Evolutionary conservation across 2,888 invertebrate genomes (phyloP), one percentile per base, ranked within the genome.

Genomic region (Melolontha melolontha): DNA sequence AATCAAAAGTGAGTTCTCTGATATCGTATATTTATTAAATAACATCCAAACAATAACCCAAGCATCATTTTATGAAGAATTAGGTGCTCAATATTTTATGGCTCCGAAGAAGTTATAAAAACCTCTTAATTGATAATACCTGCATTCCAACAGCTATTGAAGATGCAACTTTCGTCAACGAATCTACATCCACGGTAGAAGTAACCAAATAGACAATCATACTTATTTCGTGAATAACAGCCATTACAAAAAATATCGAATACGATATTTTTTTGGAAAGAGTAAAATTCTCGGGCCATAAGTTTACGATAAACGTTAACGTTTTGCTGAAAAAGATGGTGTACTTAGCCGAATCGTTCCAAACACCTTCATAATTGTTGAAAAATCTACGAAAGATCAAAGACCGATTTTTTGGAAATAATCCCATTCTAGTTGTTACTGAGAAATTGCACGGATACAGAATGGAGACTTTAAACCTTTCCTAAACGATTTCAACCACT

Each of bases 281-380:
- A 12, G 6, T 12, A 14, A 22, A 22, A 4, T 22, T 22, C 42
- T 59, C 50, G 1, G 59, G 66, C 66, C 66, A 66, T 16, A 59
- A 39, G 11, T 59, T 51, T 10, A 66, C 57, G 27, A 17, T 5
- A 2, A 50, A 42, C 12, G 50, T 27, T 10, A 59, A 41, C 22
- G 54, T 27, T 49, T 64, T 22, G 12, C 63, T 12, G 39, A 44
- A 12, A 11, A 54, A 22, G 12, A 67, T 17, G 0, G 47, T 49
- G 14, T 50, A 66, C 40, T 66, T 66, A 14, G 59, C 39, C 0
- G 12, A 10, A 17, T 66, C 66, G 2, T 59, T 12, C 1, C 57
- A 12, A 50, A 57, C 50, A 17, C 49, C 22, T 12, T 14, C 16
- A 17, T 49, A 50, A 0, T 1, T 57, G 7, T 57, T 34, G 11